Conservation (phyloP, 2,797 vertebrate genomes). For the Pseudomugil gertrudae region DNA sequence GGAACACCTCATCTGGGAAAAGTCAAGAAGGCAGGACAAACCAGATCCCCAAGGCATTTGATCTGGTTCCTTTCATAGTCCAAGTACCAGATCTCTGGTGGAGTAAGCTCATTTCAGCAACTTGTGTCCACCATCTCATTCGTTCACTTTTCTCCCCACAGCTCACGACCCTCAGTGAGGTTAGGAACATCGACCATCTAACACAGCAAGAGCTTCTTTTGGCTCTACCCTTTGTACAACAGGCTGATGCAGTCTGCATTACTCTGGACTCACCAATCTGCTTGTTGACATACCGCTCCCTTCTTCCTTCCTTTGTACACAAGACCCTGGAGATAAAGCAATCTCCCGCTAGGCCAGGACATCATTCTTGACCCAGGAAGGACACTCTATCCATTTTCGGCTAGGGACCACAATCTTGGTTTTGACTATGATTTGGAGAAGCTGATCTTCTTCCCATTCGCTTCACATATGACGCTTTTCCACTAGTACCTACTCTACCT, state of each 20-base stretch:
- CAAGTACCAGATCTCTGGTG: background rate
- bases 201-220: too few relatives aligned
- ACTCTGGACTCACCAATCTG: too few relatives aligned
- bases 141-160: background rate
- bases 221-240: too few relatives aligned
- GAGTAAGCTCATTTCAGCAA: background rate
- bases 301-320: background rate
- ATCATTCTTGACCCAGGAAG: too few relatives aligned
- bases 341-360: background rate
- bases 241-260: background rate
- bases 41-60: background rate
- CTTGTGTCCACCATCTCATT: too few relatives aligned
- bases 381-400: background rate
- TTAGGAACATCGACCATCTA: background rate
- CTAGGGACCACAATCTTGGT: background rate
- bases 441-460: background rate
- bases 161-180: background rate
- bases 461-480: too few relatives aligned
- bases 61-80: background rate
- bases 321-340: background rate
- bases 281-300: too few relatives aligned
- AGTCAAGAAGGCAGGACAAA: background rate
- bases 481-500: too few relatives aligned
- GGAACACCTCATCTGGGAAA: background rate
- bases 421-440: background rate